phyloP scores from a whole-genome alignment of 2,888 invertebrate species.

The Phoenoteleia sp. region DNA sequence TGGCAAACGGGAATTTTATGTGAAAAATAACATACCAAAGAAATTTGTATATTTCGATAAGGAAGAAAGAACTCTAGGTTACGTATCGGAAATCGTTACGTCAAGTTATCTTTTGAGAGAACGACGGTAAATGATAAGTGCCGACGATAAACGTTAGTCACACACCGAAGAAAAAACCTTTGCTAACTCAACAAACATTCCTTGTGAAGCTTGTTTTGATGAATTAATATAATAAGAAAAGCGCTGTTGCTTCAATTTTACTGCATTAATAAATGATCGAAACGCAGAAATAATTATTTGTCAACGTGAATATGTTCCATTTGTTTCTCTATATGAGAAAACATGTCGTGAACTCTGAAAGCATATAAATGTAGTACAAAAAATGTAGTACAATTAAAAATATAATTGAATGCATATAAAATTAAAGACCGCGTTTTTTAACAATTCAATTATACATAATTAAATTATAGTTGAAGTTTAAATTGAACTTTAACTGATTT shows the following conservation, averaged over 20 bases:
- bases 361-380: no score
- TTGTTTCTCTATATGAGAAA: no score
- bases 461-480: no score
- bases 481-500: no score
- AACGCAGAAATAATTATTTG: background rate
- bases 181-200: background rate
- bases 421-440: no score
- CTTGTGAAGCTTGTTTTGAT: background rate
- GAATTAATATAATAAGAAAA: background rate
- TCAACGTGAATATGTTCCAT: no score
- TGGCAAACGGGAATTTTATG: background rate
- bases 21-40: background rate
- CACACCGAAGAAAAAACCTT: background rate
- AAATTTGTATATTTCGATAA: slow-evolving; percentile 6
- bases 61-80: background rate
- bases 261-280: background rate
- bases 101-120: slow-evolving; percentile 15
- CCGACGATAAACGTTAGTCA: slow-evolving; percentile 1
- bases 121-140: slow-evolving; percentile 9
- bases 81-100: slow-evolving; percentile 33
- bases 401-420: no score
- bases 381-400: no score
- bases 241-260: background rate
- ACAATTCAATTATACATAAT: no score
- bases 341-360: no score